A percentile compares a stretch with the other conserved stretches of the same genome.
These are phyloP conservation scores for Tapera naevia DNA, from an alignment of 2,797 vertebrate genomes.

Conservation along the genomic window DNA sequence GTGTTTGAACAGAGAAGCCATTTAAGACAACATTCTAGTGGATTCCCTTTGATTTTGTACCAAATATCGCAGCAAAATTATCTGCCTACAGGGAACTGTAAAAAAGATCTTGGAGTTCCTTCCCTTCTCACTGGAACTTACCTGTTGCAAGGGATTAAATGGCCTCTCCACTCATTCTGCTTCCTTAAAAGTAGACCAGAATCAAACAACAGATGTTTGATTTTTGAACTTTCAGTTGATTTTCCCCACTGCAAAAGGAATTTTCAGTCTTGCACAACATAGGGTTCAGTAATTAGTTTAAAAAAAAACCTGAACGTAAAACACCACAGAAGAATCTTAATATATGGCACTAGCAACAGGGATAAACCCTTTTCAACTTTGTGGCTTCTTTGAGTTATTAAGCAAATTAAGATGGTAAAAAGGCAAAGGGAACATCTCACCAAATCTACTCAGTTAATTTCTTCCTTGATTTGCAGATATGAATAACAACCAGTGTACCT, in stretches of 20 bases:
- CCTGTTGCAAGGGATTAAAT: conserved; percentile 46
- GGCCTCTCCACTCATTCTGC: conserved; percentile 29
- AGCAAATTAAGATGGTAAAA: not conserved
- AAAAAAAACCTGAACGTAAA: not conserved
- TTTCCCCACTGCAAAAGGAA: not conserved
- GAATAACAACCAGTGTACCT: not conserved
- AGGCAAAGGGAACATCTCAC: not conserved
- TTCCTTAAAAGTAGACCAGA: conserved; percentile 31
- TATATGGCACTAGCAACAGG: not conserved
- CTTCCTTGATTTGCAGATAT: not conserved
- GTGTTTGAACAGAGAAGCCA: conserved; percentile 31
- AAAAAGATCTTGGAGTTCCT: conserved; percentile 55
- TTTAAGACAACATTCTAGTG: conserved; percentile 2
- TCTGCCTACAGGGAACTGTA: conserved; percentile 21
- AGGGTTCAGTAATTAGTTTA: not conserved
- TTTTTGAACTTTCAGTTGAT: conserved; percentile 24
- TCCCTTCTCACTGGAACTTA: conserved; percentile 57
- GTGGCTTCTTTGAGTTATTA: conserved; percentile 34
- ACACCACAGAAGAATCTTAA: not conserved
- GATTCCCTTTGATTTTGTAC: conserved; percentile 51
- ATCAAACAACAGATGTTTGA: conserved; percentile 27
- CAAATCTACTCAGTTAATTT: not conserved
- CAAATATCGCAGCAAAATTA: conserved; percentile 49
- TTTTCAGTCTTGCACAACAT: not conserved
- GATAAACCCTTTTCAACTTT: not conserved